These are phyloP conservation scores for Aptenodytes patagonicus DNA, from an alignment of 2,113 vertebrate genomes.

Conservation along the genomic window DNA sequence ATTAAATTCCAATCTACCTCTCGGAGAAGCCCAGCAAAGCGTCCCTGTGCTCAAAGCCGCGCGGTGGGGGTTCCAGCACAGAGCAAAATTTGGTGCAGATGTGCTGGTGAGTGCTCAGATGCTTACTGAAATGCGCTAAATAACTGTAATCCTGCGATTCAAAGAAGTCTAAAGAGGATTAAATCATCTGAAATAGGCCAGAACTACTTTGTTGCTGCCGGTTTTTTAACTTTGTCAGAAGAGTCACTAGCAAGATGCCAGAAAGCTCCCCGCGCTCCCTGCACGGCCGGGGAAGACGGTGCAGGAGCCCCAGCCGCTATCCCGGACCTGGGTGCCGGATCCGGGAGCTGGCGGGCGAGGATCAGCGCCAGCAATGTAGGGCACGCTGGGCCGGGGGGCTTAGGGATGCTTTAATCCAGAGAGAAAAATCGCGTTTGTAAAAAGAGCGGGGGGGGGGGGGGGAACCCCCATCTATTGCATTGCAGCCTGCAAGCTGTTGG, in stretches of 20 bases:
- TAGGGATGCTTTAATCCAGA: background rate
- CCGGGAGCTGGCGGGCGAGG: background rate
- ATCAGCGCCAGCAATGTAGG: background rate
- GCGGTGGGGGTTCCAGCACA: background rate
- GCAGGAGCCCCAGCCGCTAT: background rate
- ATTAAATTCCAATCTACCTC: background rate
- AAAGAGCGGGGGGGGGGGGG: background rate
- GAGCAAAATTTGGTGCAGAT: background rate
- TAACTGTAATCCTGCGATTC: background rate
- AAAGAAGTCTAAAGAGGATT: slow-evolving; percentile 40
- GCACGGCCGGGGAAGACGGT: background rate
- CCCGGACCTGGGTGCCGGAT: background rate
- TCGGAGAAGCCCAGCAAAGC: background rate
- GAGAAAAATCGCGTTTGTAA: background rate
- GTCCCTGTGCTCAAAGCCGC: fast-evolving
- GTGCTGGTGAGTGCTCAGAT: background rate
- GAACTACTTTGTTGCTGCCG: background rate
- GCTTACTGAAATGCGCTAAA: background rate
- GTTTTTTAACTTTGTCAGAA: background rate
- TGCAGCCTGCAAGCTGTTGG: background rate
- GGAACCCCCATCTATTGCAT: too few species aligned
- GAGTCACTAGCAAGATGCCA: background rate
- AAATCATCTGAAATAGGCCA: slow-evolving; percentile 19
- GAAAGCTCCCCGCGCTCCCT: background rate
- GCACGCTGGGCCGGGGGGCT: background rate